A percentile compares a stretch with the other conserved stretches of the same genome.
phyloP scores from a whole-genome alignment of 1,140 invertebrate species.

The honey bee (Apis mellifera) region Amel_HAv3.1 CM009931.2:17194001-17194500 shows the following conservation, averaged over 20 bases:
- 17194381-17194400: not conserved
- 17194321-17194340: too few relatives aligned
- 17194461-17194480: too few relatives aligned
- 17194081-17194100: slow-evolving; percentile 44
- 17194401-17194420: not conserved
- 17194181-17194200: slow-evolving; percentile 6
- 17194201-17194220: not conserved
- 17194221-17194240: not conserved
- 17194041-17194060: slow-evolving; percentile 28
- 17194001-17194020: slow-evolving; percentile 14
- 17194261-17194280: too few relatives aligned
- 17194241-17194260: not conserved
- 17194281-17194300: too few relatives aligned
- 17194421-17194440: slow-evolving; percentile 33
- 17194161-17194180: slow-evolving; percentile 20
- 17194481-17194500: slow-evolving; percentile 32
- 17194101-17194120: slow-evolving; percentile 32
- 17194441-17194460: not conserved
- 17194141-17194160: slow-evolving; percentile 15
- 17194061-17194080: slow-evolving; percentile 35
- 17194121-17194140: slow-evolving; percentile 26
- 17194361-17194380: too few relatives aligned
- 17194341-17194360: too few relatives aligned
- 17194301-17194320: too few relatives aligned
- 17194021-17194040: slow-evolving; percentile 32